These are phyloP conservation scores for Opisthocomus hoazin DNA, from an alignment of 2,113 vertebrate genomes.

Conservation along the genomic window DNA sequence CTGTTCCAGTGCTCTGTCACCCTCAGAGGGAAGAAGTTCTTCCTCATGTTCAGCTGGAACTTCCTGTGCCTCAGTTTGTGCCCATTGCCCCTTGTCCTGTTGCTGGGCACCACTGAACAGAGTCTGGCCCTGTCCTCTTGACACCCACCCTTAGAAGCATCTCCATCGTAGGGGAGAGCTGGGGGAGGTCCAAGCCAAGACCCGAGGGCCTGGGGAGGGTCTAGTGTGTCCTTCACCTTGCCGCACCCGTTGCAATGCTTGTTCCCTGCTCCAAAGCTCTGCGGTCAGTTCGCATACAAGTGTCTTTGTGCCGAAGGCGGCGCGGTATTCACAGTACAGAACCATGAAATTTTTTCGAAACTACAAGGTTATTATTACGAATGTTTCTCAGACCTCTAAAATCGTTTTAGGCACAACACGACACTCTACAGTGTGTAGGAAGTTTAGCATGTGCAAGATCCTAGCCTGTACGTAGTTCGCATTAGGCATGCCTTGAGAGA, in stretches of 20 bases:
- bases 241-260: accelerated
- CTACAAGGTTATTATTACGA: accelerated
- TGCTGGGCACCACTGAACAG: too few species aligned
- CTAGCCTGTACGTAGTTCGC: not conserved
- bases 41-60: too few species aligned
- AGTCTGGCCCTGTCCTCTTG: too few species aligned
- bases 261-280: not conserved
- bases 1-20: too few species aligned
- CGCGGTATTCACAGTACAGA: accelerated
- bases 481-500: not conserved
- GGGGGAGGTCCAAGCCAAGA: not conserved
- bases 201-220: not conserved
- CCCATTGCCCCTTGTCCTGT: too few species aligned
- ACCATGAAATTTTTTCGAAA: not conserved
- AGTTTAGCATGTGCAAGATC: too few species aligned
- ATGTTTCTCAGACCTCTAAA: not conserved
- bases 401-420: accelerated
- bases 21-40: too few species aligned
- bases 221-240: not conserved
- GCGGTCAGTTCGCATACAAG: not conserved
- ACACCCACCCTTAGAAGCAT: too few species aligned
- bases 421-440: not conserved
- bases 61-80: too few species aligned
- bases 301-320: not conserved
- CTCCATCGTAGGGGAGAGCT: not conserved